Evolutionary conservation across 2,797 vertebrate genomes (phyloP).

Genomic region (Cyclura pinguis): DNA sequence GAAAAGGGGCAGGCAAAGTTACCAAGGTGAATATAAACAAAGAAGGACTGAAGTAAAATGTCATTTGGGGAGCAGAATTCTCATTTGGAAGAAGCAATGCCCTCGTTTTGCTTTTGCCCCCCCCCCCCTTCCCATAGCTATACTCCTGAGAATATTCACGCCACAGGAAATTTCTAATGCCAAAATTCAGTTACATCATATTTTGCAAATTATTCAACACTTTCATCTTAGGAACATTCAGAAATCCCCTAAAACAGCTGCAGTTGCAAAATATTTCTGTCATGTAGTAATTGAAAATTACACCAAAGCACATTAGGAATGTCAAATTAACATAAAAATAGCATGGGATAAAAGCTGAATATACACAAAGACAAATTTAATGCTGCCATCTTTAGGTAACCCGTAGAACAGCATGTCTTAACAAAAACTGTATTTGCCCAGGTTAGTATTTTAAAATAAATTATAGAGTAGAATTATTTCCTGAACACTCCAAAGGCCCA

Average conservation of each 20-base stretch:
- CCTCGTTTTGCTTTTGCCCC: no score
- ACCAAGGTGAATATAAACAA: no score
- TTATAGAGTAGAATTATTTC: neutral
- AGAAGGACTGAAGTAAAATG: no score
- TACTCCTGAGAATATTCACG: neutral
- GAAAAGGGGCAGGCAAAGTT: no score
- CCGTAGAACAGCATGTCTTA: slow-evolving; percentile 37
- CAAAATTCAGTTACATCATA: neutral
- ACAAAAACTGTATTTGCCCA: neutral
- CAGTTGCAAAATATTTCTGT: neutral
- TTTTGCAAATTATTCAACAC: neutral
- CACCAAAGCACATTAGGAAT: neutral
- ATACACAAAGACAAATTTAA: slow-evolving; percentile 50
- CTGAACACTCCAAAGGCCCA: neutral
- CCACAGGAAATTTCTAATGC: neutral
- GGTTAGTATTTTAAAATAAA: neutral
- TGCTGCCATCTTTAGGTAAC: slow-evolving; percentile 66
- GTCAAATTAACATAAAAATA: neutral
- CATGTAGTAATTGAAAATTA: neutral
- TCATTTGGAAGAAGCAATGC: no score
- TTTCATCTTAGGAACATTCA: neutral
- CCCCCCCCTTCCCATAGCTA: no score
- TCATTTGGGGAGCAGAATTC: no score
- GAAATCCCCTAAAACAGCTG: neutral
- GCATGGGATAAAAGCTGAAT: neutral